Evolutionary conservation across 2,113 vertebrate genomes (phyloP), one percentile per base, ranked within the genome.

Genomic region (Thalassarche chlororhynchos): DNA sequence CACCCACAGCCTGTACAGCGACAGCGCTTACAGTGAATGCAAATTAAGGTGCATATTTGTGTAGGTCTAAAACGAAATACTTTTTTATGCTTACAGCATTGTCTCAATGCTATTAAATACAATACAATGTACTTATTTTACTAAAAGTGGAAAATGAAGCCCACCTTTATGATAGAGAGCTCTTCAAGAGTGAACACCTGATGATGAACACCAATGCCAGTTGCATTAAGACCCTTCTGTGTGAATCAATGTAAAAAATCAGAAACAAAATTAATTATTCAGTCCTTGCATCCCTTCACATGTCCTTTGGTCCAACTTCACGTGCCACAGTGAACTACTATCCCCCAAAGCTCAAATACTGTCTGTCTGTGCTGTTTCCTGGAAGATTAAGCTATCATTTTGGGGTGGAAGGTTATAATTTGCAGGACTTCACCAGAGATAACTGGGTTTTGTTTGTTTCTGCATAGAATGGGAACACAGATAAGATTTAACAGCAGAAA

Each of bases 351-450:
- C 82, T 94, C 60, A 84, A 69, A 86, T 42, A 21, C 42, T 69
- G 31, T 82, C 92, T 94, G 90, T 93, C 91, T 90, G 18, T 28
- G 57, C 51, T 74, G 62, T 60, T 96, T 93, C 84, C 70, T 96
- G 93, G 40, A 85, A 94, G 81, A 94, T 95, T 89, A 93, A 93
- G 84, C 18, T 91, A 79, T 87, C 91, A 47, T 94, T 93, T 96
- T 5, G 42, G 57, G 47, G 26, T 68, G 29, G 44, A 79, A 93
- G 44, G n/a, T 66, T 96, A 40, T 87, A 57, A 89, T 91, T 93
- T 84, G 68, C 6, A 31, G 76, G 61, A 76, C 65, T 87, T 76
- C 34, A 17, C 16, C 52, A 79, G 65, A 75, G 69, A 81, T 82
- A 96, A 72, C 26, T 31, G 58, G 5, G 19, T 5, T 92, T 88